Percentiles rank a stretch among this genome's conserved stretches.
phyloP scores from a whole-genome alignment of 2,797 vertebrate genomes.

The Lacerta agilis region DNA sequence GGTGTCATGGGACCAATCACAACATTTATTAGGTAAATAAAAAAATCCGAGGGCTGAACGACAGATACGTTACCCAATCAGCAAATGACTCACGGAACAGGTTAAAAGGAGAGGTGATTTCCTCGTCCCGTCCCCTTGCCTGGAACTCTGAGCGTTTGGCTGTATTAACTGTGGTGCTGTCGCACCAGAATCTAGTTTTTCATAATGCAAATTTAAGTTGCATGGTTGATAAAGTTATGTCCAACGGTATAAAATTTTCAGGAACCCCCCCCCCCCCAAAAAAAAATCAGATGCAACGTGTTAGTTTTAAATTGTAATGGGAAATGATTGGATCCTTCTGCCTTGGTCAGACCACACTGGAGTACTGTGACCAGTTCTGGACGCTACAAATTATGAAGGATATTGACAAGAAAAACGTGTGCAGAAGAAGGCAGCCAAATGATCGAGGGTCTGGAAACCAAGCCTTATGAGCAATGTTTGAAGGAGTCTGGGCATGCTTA shows the following conservation, averaged over 20 bases:
- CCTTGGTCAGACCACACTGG: too few relatives aligned
- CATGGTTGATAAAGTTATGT: background rate
- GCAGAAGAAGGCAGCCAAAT: too few relatives aligned
- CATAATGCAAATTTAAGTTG: background rate
- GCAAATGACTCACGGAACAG: background rate
- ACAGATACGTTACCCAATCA: background rate
- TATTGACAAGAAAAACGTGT: too few relatives aligned
- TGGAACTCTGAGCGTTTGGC: background rate
- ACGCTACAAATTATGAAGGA: too few relatives aligned
- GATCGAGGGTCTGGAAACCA: too few relatives aligned
- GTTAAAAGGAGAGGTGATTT: too few relatives aligned
- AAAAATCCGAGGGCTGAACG: background rate
- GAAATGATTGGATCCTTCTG: too few relatives aligned
- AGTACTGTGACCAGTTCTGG: too few relatives aligned
- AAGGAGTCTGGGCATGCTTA: too few relatives aligned
- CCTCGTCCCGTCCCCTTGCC: too few relatives aligned
- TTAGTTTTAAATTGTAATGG: background rate
- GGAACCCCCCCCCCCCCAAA: background rate
- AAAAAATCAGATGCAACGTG: background rate
- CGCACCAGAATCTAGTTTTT: background rate
- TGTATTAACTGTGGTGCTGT: background rate
- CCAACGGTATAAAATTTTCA: background rate
- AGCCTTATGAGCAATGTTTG: too few relatives aligned
- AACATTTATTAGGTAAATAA: too few relatives aligned
- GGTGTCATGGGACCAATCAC: background rate